Base-by-base conservation (phyloP, 2,888 invertebrate genomes). In the Phlogophora meticulosa region DNA sequence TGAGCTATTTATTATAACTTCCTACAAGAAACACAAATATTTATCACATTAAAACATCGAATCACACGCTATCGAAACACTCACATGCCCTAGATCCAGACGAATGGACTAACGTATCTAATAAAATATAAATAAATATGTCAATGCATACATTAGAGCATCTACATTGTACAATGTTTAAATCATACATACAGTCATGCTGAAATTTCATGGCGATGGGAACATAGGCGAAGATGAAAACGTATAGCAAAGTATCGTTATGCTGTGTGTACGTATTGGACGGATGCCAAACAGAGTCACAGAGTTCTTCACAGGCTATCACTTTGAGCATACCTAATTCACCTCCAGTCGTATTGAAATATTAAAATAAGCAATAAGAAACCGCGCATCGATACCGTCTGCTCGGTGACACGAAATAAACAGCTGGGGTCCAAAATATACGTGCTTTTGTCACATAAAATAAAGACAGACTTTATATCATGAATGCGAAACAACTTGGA, bases 41-140 rank as follows among this genome's bases (percentile, higher is more conserved):
- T 17, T 51, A 49, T 46, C 48, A 67, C 22, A 49, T 48, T 69
- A 45, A 40, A 63, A 69, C 57, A 63, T 57, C 45, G 56, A 68
- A 81, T 72, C 52, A 45, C 59, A 74, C 85, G 83, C 86, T 86
- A 85, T 83, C 79, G 85, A 85, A 76, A 79, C 87, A 83, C 76
- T 76, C 63, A 61, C 55, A 58, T 34, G 53, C 43, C 40, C 45
- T 57, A 73, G 24, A 49, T 49, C 48, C 56, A 52, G 51, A 58
- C 15, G 24, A 65, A 56, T 42, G 55, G 15, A 45, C 7, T 22
- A 48, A 48, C 13, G 22, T 60, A 43, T 63, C n/a, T 24, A 49
- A 61, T 55, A 66, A 56, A 56, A 63, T 48, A 40, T 59, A 51
- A 63, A 76, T 76, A 72, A 76, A 76, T 72, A 49, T 76, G 77